These are phyloP conservation scores for Melanotaenia duboulayi DNA, from an alignment of 2,113 vertebrate species.

Conservation along the genomic window DNA sequence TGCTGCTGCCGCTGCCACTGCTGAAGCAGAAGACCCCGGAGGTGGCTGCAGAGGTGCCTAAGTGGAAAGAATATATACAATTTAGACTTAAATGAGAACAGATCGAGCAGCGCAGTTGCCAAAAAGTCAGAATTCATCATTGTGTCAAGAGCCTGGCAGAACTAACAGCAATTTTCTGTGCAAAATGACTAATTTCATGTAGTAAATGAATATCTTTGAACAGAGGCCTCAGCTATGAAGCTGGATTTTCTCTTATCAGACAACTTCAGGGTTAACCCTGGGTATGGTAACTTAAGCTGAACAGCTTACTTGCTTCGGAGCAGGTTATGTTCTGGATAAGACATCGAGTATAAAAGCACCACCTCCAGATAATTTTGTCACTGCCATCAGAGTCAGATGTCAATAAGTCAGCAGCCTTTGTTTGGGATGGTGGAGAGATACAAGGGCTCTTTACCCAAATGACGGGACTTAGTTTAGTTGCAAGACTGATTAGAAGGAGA, in stretches of 20 bases:
- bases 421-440: neutral
- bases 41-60: slow-evolving; percentile 84
- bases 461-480: slow-evolving; percentile 70
- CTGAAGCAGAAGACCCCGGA: slow-evolving; percentile 83
- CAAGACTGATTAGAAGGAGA: slow-evolving; percentile 37
- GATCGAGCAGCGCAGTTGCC: neutral
- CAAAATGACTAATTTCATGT: neutral
- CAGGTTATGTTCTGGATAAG: too few relatives aligned
- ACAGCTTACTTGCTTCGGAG: too few relatives aligned
- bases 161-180: neutral
- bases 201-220: neutral
- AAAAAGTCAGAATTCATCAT: slow-evolving; percentile 1
- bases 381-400: slow-evolving; percentile 35
- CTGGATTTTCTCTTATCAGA: too few relatives aligned
- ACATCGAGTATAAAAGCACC: slow-evolving; percentile 22
- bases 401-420: slow-evolving; percentile 27
- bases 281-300: too few relatives aligned
- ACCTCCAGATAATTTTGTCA: slow-evolving; percentile 9
- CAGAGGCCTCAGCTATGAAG: too few relatives aligned
- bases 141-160: neutral
- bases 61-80: neutral
- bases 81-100: neutral
- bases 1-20: slow-evolving; percentile 81
- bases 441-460: slow-evolving; percentile 64
- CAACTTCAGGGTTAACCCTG: too few relatives aligned